Evolutionary conservation across 2,888 invertebrate species (phyloP).

Genomic region (Rhogogaster chlorosoma): DNA sequence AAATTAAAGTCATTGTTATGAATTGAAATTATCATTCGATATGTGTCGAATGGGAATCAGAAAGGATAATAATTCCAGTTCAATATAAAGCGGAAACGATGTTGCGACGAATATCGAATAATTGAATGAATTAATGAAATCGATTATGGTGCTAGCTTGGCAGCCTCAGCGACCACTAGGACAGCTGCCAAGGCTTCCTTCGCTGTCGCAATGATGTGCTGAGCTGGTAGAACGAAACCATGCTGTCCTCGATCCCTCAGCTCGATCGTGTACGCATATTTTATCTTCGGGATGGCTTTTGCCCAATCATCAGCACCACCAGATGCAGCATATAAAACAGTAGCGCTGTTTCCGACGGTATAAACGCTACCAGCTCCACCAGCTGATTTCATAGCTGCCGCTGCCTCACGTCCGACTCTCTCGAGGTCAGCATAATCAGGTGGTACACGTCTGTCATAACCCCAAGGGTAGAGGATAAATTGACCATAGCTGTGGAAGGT

Average conservation of each 20-base stretch:
- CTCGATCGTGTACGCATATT: conserved; percentile 94
- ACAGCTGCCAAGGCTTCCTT: conserved; percentile 88
- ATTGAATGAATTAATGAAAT: neutral
- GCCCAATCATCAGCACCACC: conserved; percentile 96
- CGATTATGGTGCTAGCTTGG: conserved; percentile 61
- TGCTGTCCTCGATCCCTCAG: conserved; percentile 90
- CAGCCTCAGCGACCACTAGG: conserved; percentile 82
- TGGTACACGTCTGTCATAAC: conserved; percentile 87
- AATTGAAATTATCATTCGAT: no score
- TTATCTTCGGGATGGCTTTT: conserved; percentile 89
- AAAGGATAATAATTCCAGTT: no score
- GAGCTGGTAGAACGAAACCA: conserved; percentile 93
- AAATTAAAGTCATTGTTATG: no score
- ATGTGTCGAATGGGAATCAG: no score
- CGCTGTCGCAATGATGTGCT: conserved; percentile 87
- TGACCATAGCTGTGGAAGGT: conserved; percentile 94
- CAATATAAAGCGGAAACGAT: neutral
- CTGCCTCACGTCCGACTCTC: conserved; percentile 84
- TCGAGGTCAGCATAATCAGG: conserved; percentile 86
- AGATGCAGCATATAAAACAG: conserved; percentile 88
- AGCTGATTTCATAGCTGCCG: conserved; percentile 82
- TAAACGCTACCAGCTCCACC: conserved; percentile 82
- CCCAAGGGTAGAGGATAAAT: conserved; percentile 93
- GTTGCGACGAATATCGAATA: neutral
- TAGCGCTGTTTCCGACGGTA: conserved; percentile 88